Conservation (phyloP, 2,888 invertebrate genomes). For the Ennomos erosarius region DNA sequence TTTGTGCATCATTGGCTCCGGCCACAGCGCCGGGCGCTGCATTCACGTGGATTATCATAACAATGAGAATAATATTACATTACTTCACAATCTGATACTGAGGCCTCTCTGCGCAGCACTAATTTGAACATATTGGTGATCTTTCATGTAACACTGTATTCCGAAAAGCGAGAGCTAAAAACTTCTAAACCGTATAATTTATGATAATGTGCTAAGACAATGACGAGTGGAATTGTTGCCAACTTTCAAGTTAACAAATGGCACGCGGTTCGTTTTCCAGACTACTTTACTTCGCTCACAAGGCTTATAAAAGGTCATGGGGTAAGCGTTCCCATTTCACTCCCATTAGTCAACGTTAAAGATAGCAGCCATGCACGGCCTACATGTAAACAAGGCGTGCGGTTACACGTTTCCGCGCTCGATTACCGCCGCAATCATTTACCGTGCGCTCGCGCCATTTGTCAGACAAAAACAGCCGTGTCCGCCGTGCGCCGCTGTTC, state of each 20-base stretch:
- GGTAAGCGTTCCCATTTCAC: conserved; percentile 24
- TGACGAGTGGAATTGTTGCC: conserved; percentile 10
- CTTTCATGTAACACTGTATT: neutral
- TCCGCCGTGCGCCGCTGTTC: conserved; percentile 17
- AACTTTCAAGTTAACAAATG: conserved; percentile 21
- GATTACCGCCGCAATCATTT: conserved; percentile 56
- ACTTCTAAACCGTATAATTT: conserved; percentile 13
- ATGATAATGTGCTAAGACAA: conserved; percentile 16
- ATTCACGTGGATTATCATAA: conserved; percentile 30
- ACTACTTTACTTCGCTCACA: conserved; percentile 9
- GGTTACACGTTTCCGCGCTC: conserved; percentile 39
- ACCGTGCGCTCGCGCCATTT: conserved; percentile 50
- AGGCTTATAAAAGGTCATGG: conserved; percentile 20
- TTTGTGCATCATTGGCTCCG: conserved; percentile 37
- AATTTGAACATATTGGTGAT: conserved; percentile 13
- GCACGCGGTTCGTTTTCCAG: conserved; percentile 7
- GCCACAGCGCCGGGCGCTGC: conserved; percentile 4
- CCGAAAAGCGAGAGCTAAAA: conserved; percentile 14
- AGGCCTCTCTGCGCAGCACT: neutral
- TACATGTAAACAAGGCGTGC: conserved; percentile 38
- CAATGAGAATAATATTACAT: conserved; percentile 40
- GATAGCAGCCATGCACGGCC: conserved; percentile 25
- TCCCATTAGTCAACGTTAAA: conserved; percentile 27
- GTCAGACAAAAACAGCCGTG: conserved; percentile 43
- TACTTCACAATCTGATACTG: conserved; percentile 10